phyloP scores from a whole-genome alignment of 2,888 invertebrate species.

The Heteromyza rotundicornis region DNA sequence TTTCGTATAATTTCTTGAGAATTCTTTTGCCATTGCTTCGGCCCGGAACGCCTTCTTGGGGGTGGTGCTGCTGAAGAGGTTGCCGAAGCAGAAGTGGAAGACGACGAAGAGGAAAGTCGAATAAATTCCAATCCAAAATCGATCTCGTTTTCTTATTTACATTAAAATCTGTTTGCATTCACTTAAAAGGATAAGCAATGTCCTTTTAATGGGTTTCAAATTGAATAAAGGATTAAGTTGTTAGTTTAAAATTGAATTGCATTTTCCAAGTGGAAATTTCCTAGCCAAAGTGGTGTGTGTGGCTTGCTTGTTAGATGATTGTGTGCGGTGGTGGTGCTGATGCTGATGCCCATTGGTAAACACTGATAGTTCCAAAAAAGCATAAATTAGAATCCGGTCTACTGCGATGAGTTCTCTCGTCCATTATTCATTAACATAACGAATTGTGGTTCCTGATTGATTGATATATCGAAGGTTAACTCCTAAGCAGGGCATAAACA shows the following conservation, averaged over 20 bases:
- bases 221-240: constrained; percentile 64
- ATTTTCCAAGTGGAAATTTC: constrained; percentile 43
- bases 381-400: too few species aligned
- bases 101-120: background rate
- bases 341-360: too few species aligned
- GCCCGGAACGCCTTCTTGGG: constrained; percentile 19
- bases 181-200: constrained; percentile 63
- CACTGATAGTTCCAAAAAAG: too few species aligned
- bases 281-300: constrained; percentile 10
- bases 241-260: constrained; percentile 61
- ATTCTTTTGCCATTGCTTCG: constrained; percentile 24
- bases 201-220: constrained; percentile 64
- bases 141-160: constrained; percentile 62
- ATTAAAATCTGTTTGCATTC: constrained; percentile 63
- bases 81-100: too few species aligned
- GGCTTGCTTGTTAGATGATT: constrained; percentile 17
- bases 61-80: too few species aligned
- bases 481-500: too few species aligned
- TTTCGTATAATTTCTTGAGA: background rate
- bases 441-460: too few species aligned
- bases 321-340: too few species aligned
- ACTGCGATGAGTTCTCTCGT: too few species aligned
- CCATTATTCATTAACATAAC: too few species aligned
- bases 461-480: too few species aligned
- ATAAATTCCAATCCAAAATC: constrained; percentile 44